Evolutionary conservation across 2,888 invertebrate species (phyloP).

Genomic region (Drosophila ustulata): DNA sequence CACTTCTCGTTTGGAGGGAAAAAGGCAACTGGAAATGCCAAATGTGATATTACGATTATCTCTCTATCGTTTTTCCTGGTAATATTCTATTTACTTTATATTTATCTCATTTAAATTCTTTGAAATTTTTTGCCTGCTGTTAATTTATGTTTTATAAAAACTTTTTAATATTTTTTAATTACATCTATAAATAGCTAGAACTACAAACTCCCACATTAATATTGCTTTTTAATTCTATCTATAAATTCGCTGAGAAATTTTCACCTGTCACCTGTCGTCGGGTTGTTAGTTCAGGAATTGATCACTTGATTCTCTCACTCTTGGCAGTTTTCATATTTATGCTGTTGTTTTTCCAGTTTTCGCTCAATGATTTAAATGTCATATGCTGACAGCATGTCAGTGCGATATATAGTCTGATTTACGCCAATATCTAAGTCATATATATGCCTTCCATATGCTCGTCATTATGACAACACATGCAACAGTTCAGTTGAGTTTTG

Average conservation of each 20-base stretch:
- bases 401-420: slow-evolving; percentile 20
- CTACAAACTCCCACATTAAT: background rate
- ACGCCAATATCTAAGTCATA: background rate
- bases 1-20: background rate
- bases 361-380: slow-evolving; percentile 22
- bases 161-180: background rate
- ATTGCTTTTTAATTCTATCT: background rate
- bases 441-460: slow-evolving; percentile 38
- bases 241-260: background rate
- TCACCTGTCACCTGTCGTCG: slow-evolving; percentile 14
- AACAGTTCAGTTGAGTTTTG: slow-evolving; percentile 26
- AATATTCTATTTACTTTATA: slow-evolving; percentile 1
- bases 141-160: background rate
- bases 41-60: background rate
- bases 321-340: background rate
- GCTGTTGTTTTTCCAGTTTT: slow-evolving; percentile 49
- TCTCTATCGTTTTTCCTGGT: background rate
- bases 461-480: slow-evolving; percentile 48
- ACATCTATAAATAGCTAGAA: too few relatives aligned
- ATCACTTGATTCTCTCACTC: slow-evolving; percentile 4
- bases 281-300: background rate
- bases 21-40: background rate
- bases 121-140: background rate
- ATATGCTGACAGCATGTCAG: slow-evolving; percentile 14
- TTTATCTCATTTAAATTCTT: background rate